Percentiles rank a stretch among this genome's conserved stretches.
Evolutionary conservation across 2,113 vertebrate species (phyloP).

Genomic region (Grus americana): DNA sequence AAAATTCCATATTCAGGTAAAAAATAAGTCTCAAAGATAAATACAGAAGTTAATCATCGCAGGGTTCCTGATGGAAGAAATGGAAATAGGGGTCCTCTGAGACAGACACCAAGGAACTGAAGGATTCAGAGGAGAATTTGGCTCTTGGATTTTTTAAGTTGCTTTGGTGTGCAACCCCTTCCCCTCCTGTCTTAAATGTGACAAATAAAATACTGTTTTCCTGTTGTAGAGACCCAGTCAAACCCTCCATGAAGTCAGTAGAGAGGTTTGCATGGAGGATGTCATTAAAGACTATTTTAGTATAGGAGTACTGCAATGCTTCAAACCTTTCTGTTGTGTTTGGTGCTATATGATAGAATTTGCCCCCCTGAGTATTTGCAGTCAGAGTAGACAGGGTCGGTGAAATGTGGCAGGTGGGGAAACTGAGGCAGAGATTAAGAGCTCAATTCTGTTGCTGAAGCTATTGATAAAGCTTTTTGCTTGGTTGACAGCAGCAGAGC

Average conservation of each 20-base stretch:
- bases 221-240: not conserved
- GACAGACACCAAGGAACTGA: not conserved
- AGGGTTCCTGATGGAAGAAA: not conserved
- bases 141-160: not conserved
- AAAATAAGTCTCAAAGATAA: not conserved
- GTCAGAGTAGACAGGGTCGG: not conserved
- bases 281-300: not conserved
- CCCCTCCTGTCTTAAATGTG: not conserved
- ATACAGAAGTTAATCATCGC: not conserved
- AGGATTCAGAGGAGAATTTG: not conserved
- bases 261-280: not conserved
- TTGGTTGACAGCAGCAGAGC: not conserved
- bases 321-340: not conserved
- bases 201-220: not conserved
- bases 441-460: not conserved
- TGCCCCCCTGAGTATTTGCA: not conserved
- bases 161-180: not conserved
- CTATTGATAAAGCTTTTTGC: not conserved
- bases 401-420: not conserved
- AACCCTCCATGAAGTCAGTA: not conserved
- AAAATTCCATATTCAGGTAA: not conserved
- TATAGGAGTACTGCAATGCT: not conserved
- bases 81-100: not conserved
- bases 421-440: not conserved
- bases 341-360: not conserved